These are phyloP conservation scores for Ciona savignyi DNA, from an alignment of 23 tunicate genomes.

Conservation along the genomic window DNA sequence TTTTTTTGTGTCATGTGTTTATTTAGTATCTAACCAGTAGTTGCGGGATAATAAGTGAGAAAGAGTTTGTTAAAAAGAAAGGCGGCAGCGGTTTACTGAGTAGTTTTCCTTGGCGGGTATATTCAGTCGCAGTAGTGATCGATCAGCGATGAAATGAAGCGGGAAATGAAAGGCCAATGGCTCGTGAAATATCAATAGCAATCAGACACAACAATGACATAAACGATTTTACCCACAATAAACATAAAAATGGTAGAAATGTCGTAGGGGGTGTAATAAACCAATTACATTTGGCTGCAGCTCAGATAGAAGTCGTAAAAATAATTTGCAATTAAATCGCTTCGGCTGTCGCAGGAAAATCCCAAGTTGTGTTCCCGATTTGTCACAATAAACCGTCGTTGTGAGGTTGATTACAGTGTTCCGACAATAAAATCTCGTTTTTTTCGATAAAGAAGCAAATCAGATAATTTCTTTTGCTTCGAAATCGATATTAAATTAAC, in stretches of 20 bases:
- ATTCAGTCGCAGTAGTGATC: slow-evolving; percentile 16
- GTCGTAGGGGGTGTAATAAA: not conserved
- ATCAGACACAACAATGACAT: not conserved
- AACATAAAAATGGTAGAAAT: too few species aligned
- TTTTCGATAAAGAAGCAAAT: not conserved
- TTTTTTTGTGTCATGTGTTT: too few species aligned
- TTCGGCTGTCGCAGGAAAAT: not conserved
- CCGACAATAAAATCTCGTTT: not conserved
- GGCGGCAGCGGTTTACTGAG: not conserved
- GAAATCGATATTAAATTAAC: not conserved
- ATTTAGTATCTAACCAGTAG: too few species aligned
- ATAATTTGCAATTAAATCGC: not conserved
- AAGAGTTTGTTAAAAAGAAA: too few species aligned
- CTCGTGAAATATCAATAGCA: slow-evolving; percentile 3
- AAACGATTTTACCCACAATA: not conserved
- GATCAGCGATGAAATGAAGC: slow-evolving; percentile 41
- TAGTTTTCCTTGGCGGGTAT: not conserved
- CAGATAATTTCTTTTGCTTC: not conserved
- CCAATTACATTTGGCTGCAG: too few species aligned
- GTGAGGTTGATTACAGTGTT: not conserved
- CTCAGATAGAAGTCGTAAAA: not conserved
- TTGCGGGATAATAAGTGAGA: too few species aligned
- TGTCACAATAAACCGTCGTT: not conserved
- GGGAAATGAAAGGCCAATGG: slow-evolving; percentile 21
- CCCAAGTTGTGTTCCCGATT: not conserved